Conservation (phyloP, 2,113 vertebrate genomes). For the Vidua macroura region DNA sequence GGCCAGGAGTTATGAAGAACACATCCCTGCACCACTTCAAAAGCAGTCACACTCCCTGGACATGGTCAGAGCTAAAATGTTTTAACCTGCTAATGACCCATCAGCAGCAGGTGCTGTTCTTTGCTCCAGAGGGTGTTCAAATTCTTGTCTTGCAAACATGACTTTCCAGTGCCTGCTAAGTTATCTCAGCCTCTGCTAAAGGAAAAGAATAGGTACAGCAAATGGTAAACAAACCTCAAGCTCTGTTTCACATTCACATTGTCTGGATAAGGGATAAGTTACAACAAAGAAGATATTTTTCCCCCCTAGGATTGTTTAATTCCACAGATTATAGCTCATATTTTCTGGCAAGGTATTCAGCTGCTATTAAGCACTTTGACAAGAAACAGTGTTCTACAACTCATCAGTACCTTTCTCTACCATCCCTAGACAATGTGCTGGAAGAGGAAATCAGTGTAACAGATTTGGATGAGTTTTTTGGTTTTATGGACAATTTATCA, state of each 20-base stretch:
- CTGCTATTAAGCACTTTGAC: background rate
- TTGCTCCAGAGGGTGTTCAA: background rate
- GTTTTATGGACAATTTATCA: background rate
- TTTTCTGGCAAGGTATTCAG: background rate
- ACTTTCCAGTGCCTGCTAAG: background rate
- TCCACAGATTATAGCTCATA: background rate
- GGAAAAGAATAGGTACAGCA: background rate
- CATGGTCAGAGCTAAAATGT: background rate
- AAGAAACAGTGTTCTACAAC: background rate
- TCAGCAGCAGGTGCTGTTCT: background rate
- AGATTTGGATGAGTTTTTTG: background rate
- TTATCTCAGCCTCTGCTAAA: background rate
- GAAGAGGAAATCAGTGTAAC: background rate
- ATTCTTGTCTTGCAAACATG: background rate
- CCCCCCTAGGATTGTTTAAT: background rate
- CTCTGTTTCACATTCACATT: background rate
- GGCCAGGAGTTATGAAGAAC: background rate
- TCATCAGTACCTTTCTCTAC: background rate
- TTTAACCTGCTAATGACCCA: background rate
- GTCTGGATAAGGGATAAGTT: background rate
- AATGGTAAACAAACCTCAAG: background rate
- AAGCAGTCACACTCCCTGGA: background rate
- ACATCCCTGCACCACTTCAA: background rate
- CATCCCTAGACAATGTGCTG: background rate
- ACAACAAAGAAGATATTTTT: background rate